Conservation (phyloP, 2,113 vertebrate species). For the Lates calcarifer region DNA sequence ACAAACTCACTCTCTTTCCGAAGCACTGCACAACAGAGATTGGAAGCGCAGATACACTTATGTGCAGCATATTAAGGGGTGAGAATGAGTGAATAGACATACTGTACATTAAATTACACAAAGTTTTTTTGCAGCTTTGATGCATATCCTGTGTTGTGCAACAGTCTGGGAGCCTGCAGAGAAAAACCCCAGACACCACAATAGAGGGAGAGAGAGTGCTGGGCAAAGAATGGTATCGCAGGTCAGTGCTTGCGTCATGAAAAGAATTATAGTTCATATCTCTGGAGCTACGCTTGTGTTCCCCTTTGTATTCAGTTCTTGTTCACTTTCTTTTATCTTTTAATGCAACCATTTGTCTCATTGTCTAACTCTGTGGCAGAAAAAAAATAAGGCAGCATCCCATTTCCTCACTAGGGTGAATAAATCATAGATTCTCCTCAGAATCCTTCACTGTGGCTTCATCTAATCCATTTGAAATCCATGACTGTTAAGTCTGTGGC, state of each 20-base stretch:
- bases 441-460: slow-evolving; percentile 52
- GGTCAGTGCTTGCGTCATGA: slow-evolving; percentile 71
- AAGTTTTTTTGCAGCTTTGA: slow-evolving; percentile 31
- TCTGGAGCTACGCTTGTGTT: slow-evolving; percentile 56
- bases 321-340: slow-evolving; percentile 80
- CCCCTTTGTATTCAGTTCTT: slow-evolving; percentile 73
- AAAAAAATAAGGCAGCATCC: slow-evolving; percentile 66
- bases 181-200: slow-evolving; percentile 33
- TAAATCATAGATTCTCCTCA: slow-evolving; percentile 71
- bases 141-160: slow-evolving; percentile 41
- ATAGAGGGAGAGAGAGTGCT: slow-evolving; percentile 36
- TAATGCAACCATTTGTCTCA: slow-evolving; percentile 82
- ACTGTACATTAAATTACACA: slow-evolving; percentile 44
- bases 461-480: slow-evolving; percentile 52
- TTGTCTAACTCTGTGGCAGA: slow-evolving; percentile 67
- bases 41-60: slow-evolving; percentile 34
- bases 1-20: slow-evolving; percentile 10
- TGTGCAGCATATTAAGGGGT: slow-evolving; percentile 17
- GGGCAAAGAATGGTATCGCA: slow-evolving; percentile 43
- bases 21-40: slow-evolving; percentile 34
- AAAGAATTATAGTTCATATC: slow-evolving; percentile 76
- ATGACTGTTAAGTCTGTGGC: slow-evolving; percentile 43
- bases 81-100: slow-evolving; percentile 22
- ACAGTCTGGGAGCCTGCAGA: slow-evolving; percentile 35
- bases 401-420: slow-evolving; percentile 66